Evolutionary conservation across 1,140 invertebrate genomes (phyloP).

Genomic region (Stegodyphus dumicola): DNA sequence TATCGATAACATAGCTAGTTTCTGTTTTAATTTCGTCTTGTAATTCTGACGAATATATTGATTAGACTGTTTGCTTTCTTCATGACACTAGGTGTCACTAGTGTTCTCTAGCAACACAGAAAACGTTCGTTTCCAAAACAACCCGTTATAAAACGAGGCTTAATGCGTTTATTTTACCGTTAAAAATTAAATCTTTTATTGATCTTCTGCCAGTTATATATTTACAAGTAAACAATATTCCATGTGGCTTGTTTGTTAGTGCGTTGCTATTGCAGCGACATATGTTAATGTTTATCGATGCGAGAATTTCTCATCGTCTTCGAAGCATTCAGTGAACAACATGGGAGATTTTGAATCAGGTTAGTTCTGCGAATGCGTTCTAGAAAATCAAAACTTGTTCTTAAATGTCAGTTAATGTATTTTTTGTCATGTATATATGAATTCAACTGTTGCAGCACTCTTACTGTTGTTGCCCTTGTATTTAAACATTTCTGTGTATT

Average conservation of each 20-base stretch:
- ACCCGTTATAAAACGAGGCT: constrained; percentile 41
- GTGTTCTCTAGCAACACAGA: constrained; percentile 55
- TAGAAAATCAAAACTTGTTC: background rate
- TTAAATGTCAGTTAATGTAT: background rate
- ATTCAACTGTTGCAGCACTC: too few relatives aligned
- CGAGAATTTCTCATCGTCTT: background rate
- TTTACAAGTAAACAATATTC: background rate
- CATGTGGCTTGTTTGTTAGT: background rate
- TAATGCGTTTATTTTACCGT: constrained; percentile 23
- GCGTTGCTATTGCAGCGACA: background rate
- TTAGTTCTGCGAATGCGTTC: constrained; percentile 17
- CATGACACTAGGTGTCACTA: constrained; percentile 57
- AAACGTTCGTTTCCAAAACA: constrained; percentile 56
- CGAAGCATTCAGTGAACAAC: background rate
- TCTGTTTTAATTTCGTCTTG: too few relatives aligned
- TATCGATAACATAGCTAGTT: too few relatives aligned
- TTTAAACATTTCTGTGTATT: too few relatives aligned
- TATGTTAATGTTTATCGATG: background rate
- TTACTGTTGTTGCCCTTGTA: too few relatives aligned
- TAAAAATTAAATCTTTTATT: background rate
- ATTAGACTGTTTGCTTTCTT: constrained; percentile 32
- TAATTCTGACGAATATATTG: constrained; percentile 34
- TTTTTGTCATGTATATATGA: too few relatives aligned
- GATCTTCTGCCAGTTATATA: background rate
- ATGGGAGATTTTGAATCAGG: constrained; percentile 60